These are phyloP conservation scores for Silurus meridionalis DNA, from an alignment of 2,113 vertebrate genomes.

Conservation along the genomic window DNA sequence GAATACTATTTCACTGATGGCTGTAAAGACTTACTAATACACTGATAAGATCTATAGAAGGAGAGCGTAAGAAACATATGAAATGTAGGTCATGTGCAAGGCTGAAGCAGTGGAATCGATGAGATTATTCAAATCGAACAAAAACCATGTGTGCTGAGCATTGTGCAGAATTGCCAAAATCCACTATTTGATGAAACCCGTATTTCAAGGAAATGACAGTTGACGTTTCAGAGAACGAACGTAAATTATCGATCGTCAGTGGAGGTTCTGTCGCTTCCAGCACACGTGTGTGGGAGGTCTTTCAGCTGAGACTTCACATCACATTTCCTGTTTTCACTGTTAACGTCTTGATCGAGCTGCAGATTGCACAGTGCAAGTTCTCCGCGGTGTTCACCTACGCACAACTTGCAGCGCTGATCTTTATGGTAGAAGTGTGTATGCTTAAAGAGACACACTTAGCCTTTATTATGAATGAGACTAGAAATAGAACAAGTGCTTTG, in stretches of 20 bases:
- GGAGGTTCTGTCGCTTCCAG: conserved; percentile 17
- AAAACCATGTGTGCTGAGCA: neutral
- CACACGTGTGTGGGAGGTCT: conserved; percentile 9
- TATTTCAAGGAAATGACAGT: neutral
- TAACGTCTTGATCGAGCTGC: conserved; percentile 7
- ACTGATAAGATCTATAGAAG: neutral
- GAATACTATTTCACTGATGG: neutral
- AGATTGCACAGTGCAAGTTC: conserved; percentile 26
- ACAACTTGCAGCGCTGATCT: neutral
- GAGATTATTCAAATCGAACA: neutral
- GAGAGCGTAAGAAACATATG: too few species aligned
- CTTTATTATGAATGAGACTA: neutral
- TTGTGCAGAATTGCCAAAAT: neutral
- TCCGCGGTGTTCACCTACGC: conserved; percentile 17
- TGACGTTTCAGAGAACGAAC: conserved; percentile 7
- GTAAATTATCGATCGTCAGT: conserved; percentile 9
- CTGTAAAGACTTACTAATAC: neutral
- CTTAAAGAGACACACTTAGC: neutral
- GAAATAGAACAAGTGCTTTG: conserved; percentile 26
- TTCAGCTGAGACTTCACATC: conserved; percentile 31
- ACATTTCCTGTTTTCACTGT: conserved; percentile 48
- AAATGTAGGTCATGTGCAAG: neutral
- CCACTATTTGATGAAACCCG: neutral
- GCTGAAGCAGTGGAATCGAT: neutral
- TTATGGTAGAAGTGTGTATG: neutral